Evolutionary conservation across 1,140 invertebrate species (phyloP), one percentile per base, ranked within the genome.

Genomic region (Orius insidiosus): DNA sequence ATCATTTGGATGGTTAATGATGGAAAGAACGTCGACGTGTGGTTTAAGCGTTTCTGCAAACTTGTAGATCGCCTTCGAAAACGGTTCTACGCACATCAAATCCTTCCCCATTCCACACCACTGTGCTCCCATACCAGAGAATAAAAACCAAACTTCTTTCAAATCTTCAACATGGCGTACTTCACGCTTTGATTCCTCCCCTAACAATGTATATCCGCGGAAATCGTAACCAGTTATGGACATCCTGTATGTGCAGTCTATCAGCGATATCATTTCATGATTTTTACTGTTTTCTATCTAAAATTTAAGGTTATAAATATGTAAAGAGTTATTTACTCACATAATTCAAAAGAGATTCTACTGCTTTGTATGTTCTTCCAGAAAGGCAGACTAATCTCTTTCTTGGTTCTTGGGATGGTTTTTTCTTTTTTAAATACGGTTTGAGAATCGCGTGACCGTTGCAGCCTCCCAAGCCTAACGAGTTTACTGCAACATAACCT

Each of bases 71-170:
- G 81, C 80, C 19, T 74, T 65, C 33, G 74, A 72, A 63, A 97
- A 97, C 0, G 68, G 61, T 38, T 87, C 77, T 32, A 98, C 67
- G 33, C 68, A 57, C 70, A 96, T 78, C 32, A 98, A 66, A 14
- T 80, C 70, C 57, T 76, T 76, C 4, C 75, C 90, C 92, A 97
- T 98, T 50, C 86, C 87, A 38, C 78, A 67, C 92, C 92, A 98
- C 66, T 98, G 93, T 33, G 80, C 79, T 9, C 93, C 94, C 92
- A 98, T 97, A 32, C 93, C 94, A 40, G 89, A 84, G 64, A 93
- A 98, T 32, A 97, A 69, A 61, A 76, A 95, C 85, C 89, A 97
- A 16, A 97, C 63, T 1, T 89, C 89, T 18, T 84, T 71, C 51
- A 30, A 38, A n/a, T 14, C 44, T 30, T 33, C 31, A 50, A 79